Evolutionary conservation across 2,888 invertebrate genomes (phyloP).

Genomic region (Amphimallon solstitiale): DNA sequence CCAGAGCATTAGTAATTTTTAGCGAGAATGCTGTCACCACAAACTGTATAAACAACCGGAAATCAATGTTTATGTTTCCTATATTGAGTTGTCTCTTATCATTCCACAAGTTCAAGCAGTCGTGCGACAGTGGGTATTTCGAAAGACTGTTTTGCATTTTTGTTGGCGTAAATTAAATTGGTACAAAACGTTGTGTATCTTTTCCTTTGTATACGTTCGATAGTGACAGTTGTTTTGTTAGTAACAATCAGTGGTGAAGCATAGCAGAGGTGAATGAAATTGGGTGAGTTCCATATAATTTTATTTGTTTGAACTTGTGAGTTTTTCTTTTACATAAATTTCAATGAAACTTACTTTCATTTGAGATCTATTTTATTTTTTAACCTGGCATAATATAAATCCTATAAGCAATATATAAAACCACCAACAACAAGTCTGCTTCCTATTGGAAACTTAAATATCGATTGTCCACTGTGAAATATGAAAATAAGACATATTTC

Average conservation of each 20-base stretch:
- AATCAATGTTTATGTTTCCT: constrained; percentile 32
- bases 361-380: too few species aligned
- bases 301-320: too few species aligned
- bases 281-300: neutral
- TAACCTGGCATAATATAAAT: too few species aligned
- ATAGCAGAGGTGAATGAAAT: neutral
- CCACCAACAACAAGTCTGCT: too few species aligned
- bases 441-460: too few species aligned
- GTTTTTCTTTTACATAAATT: too few species aligned
- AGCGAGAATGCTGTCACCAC: constrained; percentile 7
- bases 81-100: constrained; percentile 10
- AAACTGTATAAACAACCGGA: constrained; percentile 27
- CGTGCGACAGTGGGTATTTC: neutral
- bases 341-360: too few species aligned
- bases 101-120: neutral
- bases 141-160: constrained; percentile 1
- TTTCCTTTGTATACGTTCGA: neutral
- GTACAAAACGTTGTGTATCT: neutral
- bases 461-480: too few species aligned
- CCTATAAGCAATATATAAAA: too few species aligned
- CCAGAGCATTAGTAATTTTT: constrained; percentile 20
- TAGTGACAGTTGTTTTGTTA: neutral
- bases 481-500: too few species aligned
- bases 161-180: neutral
- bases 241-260: neutral